These are phyloP conservation scores for Hoplostethus mediterraneus DNA, from an alignment of 2,797 vertebrate genomes.

Conservation along the genomic window DNA sequence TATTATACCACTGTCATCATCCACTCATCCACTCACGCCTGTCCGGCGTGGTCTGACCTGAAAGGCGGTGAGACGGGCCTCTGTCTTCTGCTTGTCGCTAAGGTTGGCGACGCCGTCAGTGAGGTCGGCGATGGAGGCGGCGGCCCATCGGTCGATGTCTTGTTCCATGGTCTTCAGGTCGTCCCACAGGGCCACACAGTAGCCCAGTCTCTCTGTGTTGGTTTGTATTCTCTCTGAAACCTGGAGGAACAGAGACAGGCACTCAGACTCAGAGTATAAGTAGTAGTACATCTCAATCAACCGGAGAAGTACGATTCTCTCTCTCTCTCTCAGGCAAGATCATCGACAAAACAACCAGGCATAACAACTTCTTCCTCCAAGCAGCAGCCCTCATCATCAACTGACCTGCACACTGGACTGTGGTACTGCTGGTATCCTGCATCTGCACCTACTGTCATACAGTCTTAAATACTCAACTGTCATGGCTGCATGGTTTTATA, in stretches of 20 bases:
- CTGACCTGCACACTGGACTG: no score
- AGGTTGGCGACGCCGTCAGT: slow-evolving; percentile 85
- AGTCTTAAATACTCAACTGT: no score
- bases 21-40: background rate
- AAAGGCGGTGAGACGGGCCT: slow-evolving; percentile 86
- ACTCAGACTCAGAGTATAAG: slow-evolving; percentile 6
- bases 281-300: slow-evolving; percentile 55
- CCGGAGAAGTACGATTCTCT: no score
- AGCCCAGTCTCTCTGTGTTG: slow-evolving; percentile 85
- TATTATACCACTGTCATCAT: slow-evolving; percentile 12
- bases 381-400: no score
- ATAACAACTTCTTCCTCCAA: no score
- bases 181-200: slow-evolving; percentile 89
- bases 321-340: slow-evolving; percentile 31
- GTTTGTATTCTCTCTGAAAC: slow-evolving; percentile 91
- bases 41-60: slow-evolving; percentile 83
- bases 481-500: no score
- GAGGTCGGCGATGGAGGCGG: slow-evolving; percentile 85
- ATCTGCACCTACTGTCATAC: no score
- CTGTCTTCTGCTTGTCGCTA: slow-evolving; percentile 84
- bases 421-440: no score
- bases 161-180: slow-evolving; percentile 88
- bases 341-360: no score
- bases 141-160: slow-evolving; percentile 91
- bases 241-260: slow-evolving; percentile 73